Evolutionary conservation across 2,113 vertebrate species (phyloP).

Genomic region (Machaerirhynchus nigripectus): DNA sequence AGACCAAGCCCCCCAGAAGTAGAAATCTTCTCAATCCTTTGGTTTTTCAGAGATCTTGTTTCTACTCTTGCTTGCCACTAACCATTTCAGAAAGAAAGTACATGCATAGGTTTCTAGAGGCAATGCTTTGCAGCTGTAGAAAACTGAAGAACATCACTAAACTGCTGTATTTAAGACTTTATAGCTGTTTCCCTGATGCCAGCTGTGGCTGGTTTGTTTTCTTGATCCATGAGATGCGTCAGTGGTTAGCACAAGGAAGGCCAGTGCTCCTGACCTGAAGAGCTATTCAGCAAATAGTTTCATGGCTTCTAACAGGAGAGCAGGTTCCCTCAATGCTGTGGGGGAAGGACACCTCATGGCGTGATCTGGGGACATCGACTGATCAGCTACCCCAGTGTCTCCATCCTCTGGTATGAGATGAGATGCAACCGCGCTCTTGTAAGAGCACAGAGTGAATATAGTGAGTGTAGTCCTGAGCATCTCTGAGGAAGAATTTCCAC

Average conservation of each 20-base stretch:
- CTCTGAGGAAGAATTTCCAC: not conserved
- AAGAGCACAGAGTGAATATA: not conserved
- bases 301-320: not conserved
- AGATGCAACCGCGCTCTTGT: not conserved
- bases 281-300: not conserved
- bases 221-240: rapidly evolving
- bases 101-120: not conserved
- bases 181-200: not conserved
- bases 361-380: not conserved
- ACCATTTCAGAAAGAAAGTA: not conserved
- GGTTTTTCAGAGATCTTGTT: not conserved
- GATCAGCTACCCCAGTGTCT: not conserved
- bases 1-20: not conserved
- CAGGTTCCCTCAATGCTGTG: not conserved
- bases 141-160: not conserved
- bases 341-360: not conserved
- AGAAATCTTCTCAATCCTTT: not conserved
- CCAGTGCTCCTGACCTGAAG: rapidly evolving
- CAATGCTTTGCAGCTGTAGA: not conserved
- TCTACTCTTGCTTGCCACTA: not conserved
- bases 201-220: not conserved
- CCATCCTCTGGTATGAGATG: not conserved
- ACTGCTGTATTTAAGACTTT: not conserved
- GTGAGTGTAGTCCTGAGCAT: not conserved
- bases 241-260: not conserved